Base-by-base conservation (phyloP, 2,113 vertebrate species). In the Anas platyrhynchos region DNA sequence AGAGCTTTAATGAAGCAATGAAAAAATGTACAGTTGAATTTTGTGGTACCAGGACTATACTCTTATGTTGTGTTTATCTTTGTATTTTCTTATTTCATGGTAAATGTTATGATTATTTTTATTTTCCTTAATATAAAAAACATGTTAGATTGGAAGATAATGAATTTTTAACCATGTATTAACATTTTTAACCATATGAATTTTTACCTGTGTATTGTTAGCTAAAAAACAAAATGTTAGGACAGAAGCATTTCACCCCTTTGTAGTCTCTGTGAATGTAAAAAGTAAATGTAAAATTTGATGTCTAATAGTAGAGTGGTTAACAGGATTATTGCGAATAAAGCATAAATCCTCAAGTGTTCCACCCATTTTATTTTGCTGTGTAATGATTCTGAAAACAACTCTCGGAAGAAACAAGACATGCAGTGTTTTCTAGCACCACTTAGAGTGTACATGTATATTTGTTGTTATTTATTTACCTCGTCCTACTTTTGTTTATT, bases 381-480 rank as follows among this genome's bases (percentile, higher is more conserved):
- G 10, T 66, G 11, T 88, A 72, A n/a, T 2, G 5, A 68, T 88
- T 83, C 29, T 91, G 59, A 91, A 91, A 81, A 50, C 16, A 76
- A 41, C 36, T 93, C 38, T 71, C 5, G 76, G 59, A 88, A 62
- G 46, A 72, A 67, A 36, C n/a, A 54, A 31, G 54, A 55, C 9
- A 29, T 66, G 59, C 62, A 91, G 16, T n/a, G n/a, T 85, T 93
- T 94, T 75, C 61, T 88, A 56, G 34, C 79, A 65, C 21, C 5
- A 6, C 85, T 91, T 93, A 68, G 62, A 83, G 87, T 88, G 56
- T 4, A 31, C 36, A 41, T 38, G 4, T 72, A 4, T 68, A 83
- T 86, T 62, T 95, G 38, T 85, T 92, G 69, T 76, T 93, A 87
- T 67, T 96, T 93, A 82, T 88, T 85, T 96, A 79, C 59, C 34